Evolutionary conservation across 2,113 vertebrate species (phyloP).

Genomic region (Taxidea taxus): DNA sequence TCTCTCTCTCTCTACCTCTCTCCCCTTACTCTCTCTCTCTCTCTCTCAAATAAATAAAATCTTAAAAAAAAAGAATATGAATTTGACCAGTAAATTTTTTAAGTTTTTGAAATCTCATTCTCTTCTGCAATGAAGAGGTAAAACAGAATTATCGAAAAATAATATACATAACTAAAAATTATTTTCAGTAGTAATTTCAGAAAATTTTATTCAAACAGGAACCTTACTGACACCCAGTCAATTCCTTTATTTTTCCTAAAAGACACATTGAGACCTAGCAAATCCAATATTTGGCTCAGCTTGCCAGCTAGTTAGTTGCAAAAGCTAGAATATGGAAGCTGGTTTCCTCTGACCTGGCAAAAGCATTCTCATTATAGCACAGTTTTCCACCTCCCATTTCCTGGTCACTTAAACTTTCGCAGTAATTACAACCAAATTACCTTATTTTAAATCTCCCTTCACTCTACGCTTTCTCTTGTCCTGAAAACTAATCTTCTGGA

Average conservation of each 20-base stretch:
- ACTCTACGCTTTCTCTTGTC: not conserved
- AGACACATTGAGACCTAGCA: not conserved
- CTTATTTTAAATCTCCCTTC: slow-evolving; percentile 20
- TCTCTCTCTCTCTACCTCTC: not conserved
- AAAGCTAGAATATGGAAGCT: not conserved
- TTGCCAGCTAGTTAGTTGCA: not conserved
- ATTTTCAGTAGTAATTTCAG: not conserved
- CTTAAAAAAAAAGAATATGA: not conserved
- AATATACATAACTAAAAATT: not conserved
- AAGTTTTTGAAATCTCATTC: not conserved
- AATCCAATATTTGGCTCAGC: not conserved
- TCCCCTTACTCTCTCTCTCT: not conserved
- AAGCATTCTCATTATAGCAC: not conserved
- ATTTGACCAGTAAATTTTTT: not conserved
- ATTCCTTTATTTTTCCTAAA: not conserved
- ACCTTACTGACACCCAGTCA: not conserved
- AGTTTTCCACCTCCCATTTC: not conserved
- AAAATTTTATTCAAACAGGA: not conserved
- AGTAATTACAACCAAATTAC: not conserved
- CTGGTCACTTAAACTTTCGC: not conserved
- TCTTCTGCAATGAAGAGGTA: not conserved
- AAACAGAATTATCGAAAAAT: not conserved
- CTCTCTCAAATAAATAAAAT: not conserved
- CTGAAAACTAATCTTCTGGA: not conserved
- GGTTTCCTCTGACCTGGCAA: not conserved